phyloP scores from a whole-genome alignment of 2,113 vertebrate species.

The Cyprinodon tularosa region DNA sequence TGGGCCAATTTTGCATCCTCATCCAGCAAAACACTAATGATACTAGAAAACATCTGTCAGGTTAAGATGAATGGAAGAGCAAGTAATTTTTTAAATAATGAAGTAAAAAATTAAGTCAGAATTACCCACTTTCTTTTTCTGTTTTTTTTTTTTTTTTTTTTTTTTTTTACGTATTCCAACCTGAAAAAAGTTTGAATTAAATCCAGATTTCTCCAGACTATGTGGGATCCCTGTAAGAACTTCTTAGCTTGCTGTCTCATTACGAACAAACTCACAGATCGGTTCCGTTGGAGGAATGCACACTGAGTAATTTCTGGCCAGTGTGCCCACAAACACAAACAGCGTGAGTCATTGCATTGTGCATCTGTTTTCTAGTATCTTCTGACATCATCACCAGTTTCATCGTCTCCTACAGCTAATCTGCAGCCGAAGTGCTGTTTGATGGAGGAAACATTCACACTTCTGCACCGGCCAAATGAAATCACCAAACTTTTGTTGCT shows the following conservation, averaged over 20 bases:
- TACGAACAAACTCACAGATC: not conserved
- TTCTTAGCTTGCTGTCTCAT: not conserved
- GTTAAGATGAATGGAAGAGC: too few relatives aligned
- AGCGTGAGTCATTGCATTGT: conserved; percentile 38
- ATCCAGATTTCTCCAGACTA: not conserved
- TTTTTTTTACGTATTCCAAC: too few relatives aligned
- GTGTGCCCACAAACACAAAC: conserved; percentile 7
- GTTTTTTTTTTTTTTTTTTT: not conserved
- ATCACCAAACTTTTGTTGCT: conserved; percentile 21
- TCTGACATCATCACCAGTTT: conserved; percentile 17
- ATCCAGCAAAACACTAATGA: too few relatives aligned
- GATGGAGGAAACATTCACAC: conserved; percentile 11
- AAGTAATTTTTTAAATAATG: too few relatives aligned
- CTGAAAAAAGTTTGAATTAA: not conserved
- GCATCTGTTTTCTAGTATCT: conserved; percentile 14
- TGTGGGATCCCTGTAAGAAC: not conserved
- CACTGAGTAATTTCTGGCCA: conserved; percentile 2
- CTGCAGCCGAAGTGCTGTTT: not conserved
- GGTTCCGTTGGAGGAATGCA: conserved; percentile 1
- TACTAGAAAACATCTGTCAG: too few relatives aligned
- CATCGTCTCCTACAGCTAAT: not conserved
- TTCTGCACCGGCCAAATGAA: not conserved
- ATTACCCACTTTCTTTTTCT: too few relatives aligned
- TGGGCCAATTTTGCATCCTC: too few relatives aligned
- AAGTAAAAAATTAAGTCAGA: too few relatives aligned